Evolutionary conservation across 2,888 invertebrate species (phyloP).

Genomic region (Synergus gifuensis): DNA sequence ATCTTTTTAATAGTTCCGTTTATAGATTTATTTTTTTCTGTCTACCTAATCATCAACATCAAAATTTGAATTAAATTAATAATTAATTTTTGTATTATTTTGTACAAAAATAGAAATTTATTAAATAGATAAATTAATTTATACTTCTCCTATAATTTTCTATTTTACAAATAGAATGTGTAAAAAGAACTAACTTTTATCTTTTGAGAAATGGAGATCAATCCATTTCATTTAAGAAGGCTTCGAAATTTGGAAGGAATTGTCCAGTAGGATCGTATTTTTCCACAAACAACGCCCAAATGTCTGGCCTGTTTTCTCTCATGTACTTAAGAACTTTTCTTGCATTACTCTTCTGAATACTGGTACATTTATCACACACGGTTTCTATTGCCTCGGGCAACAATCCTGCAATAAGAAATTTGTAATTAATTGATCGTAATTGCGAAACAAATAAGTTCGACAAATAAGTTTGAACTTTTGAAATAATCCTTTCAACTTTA

Average conservation of each 20-base stretch:
- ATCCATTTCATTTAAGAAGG: neutral
- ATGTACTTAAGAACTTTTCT: constrained; percentile 50
- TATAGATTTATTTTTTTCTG: constrained; percentile 7
- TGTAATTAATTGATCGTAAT: neutral
- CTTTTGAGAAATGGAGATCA: neutral
- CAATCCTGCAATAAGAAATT: constrained; percentile 46
- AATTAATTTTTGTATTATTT: no score
- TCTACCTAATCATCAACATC: neutral
- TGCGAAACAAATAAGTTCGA: no score
- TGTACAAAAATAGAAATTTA: no score
- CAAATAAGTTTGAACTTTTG: no score
- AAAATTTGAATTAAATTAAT: no score
- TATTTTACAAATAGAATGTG: no score
- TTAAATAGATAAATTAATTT: no score
- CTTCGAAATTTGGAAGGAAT: constrained; percentile 13
- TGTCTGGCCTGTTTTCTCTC: constrained; percentile 41
- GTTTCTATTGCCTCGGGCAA: constrained; percentile 55
- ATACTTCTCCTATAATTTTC: no score
- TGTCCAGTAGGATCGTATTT: constrained; percentile 56
- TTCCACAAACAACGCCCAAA: constrained; percentile 52
- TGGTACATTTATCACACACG: constrained; percentile 54
- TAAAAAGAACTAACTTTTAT: no score
- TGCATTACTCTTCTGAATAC: constrained; percentile 49
- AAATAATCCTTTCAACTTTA: no score
- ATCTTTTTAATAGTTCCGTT: neutral